Evolutionary conservation across 2,113 vertebrate genomes (phyloP), one percentile per base, ranked within the genome.

Genomic region (Catharus fuscescens): DNA sequence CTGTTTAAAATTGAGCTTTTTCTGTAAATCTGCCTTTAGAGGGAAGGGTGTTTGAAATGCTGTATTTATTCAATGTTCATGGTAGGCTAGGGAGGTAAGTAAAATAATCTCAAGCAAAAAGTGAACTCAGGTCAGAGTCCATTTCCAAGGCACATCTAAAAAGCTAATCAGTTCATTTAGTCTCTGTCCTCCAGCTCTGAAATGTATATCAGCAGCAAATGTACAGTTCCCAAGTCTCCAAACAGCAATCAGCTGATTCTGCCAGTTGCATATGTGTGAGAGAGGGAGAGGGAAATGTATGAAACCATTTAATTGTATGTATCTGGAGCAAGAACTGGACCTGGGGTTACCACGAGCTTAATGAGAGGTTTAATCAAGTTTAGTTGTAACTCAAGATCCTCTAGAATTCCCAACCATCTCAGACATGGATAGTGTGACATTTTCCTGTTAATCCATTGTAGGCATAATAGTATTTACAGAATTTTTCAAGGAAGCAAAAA

Each of bases 71-170:
- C 25, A 24, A n/a, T 66, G 24, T 74, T 69, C 47, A 4, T 66
- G 52, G 32, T 50, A 78, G 62, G 24, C 47, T 88, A 44, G 65
- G 29, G 50, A n/a, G 24, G 14, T 59, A 38, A 69, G 64, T 70
- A 85, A 94, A 95, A 95, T 87, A 91, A 88, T 77, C 70, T 84
- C n/a, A 40, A 81, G 47, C 23, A 95, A 40, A 81, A 82, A 82
- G 38, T 59, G 38, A 88, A 80, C 86, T 93, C 52, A 80, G 77
- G 72, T 71, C 69, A 86, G 69, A 94, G 72, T 84, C 77, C 77
- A 74, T 93, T 93, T 95, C 76, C 83, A 92, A 90, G 44, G 80
- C 76, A 64, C 56, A 92, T 92, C 50, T 90, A 25, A 84, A 93
- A 88, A 77, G 32, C 54, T 80, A 56, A 90, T 86, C 83, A 88